Evolutionary conservation across 2,113 vertebrate species (phyloP).

Genomic region (Pseudonaja textilis): DNA sequence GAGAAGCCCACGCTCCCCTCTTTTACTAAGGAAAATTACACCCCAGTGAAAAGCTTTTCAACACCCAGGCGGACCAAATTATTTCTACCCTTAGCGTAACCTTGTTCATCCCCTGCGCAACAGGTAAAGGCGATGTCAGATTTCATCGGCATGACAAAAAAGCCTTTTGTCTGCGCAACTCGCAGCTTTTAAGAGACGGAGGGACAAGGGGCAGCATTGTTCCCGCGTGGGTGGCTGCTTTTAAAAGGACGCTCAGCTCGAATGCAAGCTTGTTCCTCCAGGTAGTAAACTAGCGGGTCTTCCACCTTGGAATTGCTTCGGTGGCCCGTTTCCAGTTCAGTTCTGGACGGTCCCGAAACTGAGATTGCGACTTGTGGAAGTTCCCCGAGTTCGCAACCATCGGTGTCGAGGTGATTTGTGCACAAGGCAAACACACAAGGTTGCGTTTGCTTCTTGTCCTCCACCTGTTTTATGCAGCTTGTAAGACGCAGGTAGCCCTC

Average conservation of each 20-base stretch:
- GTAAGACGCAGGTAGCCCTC: neutral
- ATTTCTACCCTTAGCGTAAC: slow-evolving; percentile 47
- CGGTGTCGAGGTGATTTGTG: neutral
- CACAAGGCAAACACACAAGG: too few relatives aligned
- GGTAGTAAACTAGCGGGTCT: neutral
- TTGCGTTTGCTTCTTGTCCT: neutral
- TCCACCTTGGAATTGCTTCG: neutral
- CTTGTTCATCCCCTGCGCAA: slow-evolving; percentile 33
- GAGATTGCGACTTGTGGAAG: neutral
- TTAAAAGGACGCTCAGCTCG: neutral
- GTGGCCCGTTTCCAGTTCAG: neutral
- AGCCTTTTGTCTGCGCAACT: slow-evolving; percentile 39
- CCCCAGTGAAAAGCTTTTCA: slow-evolving; percentile 58
- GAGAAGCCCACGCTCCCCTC: neutral
- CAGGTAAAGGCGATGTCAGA: slow-evolving; percentile 46
- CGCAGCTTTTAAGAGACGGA: neutral
- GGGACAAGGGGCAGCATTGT: slow-evolving; percentile 54
- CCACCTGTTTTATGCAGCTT: slow-evolving; percentile 43
- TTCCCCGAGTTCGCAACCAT: too few relatives aligned
- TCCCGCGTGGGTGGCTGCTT: slow-evolving; percentile 16
- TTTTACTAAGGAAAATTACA: neutral
- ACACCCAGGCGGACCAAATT: slow-evolving; percentile 56
- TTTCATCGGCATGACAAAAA: slow-evolving; percentile 54
- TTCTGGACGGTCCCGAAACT: neutral
- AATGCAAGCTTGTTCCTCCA: neutral